phyloP scores from a whole-genome alignment of 2,888 invertebrate species.

The Glyphotaelius pellucidus region DNA sequence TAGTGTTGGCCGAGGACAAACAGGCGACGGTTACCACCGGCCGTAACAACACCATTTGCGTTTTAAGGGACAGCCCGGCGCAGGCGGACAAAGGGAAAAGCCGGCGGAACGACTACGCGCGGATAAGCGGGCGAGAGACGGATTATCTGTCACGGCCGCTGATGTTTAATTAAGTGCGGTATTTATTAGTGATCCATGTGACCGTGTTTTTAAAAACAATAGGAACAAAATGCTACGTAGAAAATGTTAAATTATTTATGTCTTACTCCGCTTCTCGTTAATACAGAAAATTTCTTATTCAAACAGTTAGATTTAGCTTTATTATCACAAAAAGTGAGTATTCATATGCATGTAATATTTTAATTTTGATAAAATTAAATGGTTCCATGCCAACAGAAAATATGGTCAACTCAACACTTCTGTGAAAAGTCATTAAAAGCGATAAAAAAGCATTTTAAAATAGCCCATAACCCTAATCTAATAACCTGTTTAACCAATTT shows the following conservation, averaged over 20 bases:
- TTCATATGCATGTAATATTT: no score
- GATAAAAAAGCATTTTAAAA: no score
- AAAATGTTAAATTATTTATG: neutral
- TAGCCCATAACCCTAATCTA: no score
- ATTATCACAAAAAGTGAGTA: no score
- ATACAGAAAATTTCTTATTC: no score
- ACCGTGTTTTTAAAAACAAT: constrained; percentile 7
- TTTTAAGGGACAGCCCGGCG: constrained; percentile 75
- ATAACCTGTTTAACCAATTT: no score
- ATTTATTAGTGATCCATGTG: constrained; percentile 6
- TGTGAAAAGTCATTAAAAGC: no score
- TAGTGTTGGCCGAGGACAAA: constrained; percentile 73
- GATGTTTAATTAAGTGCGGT: constrained; percentile 31
- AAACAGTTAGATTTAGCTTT: no score
- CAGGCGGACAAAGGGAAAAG: constrained; percentile 55
- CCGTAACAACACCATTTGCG: constrained; percentile 77
- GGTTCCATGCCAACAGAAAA: no score
- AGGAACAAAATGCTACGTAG: neutral
- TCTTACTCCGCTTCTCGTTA: no score
- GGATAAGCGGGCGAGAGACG: constrained; percentile 12
- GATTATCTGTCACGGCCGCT: constrained; percentile 42
- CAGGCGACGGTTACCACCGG: constrained; percentile 70
- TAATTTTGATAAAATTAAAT: no score
- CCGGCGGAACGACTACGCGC: constrained; percentile 31
- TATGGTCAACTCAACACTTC: no score